Conservation (phyloP, 2,888 invertebrate genomes). For the Orchestes rusci region DNA sequence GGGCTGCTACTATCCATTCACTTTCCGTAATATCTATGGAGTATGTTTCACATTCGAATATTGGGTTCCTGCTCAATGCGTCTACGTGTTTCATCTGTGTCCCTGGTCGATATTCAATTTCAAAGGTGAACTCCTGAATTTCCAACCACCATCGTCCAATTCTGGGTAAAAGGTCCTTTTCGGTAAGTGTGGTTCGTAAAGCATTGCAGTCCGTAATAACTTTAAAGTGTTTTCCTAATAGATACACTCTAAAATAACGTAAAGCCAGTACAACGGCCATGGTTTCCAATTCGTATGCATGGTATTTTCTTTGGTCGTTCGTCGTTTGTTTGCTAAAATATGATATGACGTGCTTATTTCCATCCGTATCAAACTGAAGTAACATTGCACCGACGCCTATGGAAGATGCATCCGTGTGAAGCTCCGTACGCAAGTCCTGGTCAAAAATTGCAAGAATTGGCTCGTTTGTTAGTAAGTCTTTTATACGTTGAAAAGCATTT, state of each 20-base stretch:
- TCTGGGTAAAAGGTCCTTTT: too few species aligned
- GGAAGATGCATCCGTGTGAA: constrained; percentile 25
- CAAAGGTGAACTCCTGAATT: constrained; percentile 24
- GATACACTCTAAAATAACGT: constrained; percentile 13
- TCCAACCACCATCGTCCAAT: constrained; percentile 30
- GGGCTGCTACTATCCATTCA: too few species aligned
- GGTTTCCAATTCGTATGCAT: constrained; percentile 9
- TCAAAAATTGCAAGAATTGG: constrained; percentile 22
- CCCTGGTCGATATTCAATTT: constrained; percentile 15
- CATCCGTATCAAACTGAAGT: constrained; percentile 16
- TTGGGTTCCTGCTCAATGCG: constrained; percentile 16
- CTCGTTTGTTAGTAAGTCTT: constrained; percentile 11
- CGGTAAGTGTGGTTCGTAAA: constrained; percentile 25
- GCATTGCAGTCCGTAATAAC: too few species aligned
- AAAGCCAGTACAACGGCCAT: constrained; percentile 3
- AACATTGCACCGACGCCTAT: constrained; percentile 21
- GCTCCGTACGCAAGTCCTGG: constrained; percentile 7
- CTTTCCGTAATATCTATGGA: too few species aligned
- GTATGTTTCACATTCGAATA: constrained; percentile 18
- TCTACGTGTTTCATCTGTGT: constrained; percentile 15
- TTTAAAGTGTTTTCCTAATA: too few species aligned
- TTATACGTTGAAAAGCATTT: constrained; percentile 11
- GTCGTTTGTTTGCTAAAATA: constrained; percentile 4
- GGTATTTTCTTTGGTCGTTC: background rate
- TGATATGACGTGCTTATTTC: constrained; percentile 1